Conservation (phyloP, 2,888 invertebrate genomes). For the Cryptosula pallasiana region DNA sequence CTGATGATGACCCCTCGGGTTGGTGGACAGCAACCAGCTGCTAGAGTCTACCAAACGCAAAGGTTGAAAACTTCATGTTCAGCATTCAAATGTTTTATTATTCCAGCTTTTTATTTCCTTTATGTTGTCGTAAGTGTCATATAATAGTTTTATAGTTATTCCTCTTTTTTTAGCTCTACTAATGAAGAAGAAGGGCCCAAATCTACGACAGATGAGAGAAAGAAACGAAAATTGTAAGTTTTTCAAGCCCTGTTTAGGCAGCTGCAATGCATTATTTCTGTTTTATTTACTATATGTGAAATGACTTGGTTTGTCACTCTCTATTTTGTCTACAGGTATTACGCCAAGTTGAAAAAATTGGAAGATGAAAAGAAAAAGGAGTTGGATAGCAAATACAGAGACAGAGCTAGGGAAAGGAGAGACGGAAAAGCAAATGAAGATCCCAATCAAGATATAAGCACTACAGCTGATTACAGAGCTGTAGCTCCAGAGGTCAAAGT, state of each 20-base stretch:
- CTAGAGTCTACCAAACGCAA: conserved; percentile 44
- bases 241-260: neutral
- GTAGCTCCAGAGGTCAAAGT: conserved; percentile 89
- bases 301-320: neutral
- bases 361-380: conserved; percentile 93
- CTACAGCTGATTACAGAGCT: conserved; percentile 80
- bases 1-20: conserved; percentile 88
- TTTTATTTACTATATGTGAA: neutral
- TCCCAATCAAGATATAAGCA: conserved; percentile 67
- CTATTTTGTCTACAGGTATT: conserved; percentile 52
- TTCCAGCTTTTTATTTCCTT: no score
- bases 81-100: neutral
- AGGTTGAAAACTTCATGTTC: neutral
- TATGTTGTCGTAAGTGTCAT: no score
- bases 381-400: conserved; percentile 77
- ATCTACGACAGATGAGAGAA: conserved; percentile 17
- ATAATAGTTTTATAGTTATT: no score
- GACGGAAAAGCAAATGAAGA: conserved; percentile 74
- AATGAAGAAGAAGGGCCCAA: neutral
- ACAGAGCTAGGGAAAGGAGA: conserved; percentile 71
- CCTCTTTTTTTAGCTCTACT: neutral
- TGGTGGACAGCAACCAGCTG: conserved; percentile 49
- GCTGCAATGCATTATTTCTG: no score
- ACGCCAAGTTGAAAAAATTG: conserved; percentile 86
- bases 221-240: conserved; percentile 22